Evolutionary conservation across 1,140 invertebrate species (phyloP), one percentile per base, ranked within the genome.

Genomic region (Achroia grisella): DNA sequence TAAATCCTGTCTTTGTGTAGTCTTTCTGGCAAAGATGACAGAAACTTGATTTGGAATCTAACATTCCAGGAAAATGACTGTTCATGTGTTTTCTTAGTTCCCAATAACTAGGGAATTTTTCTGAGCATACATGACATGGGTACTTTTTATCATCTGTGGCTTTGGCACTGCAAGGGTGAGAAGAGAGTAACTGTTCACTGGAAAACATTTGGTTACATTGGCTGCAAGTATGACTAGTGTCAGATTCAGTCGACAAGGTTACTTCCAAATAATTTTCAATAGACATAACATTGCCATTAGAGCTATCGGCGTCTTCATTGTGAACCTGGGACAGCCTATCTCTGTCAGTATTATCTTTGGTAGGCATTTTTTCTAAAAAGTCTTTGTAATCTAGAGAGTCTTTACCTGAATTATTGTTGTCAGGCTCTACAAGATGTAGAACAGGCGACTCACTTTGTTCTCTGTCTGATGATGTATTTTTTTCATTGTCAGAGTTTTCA

Each of bases 221-320:
- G 54, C 65, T 75, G 62, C 83, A 86, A 44, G 57, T 69, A 69
- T 86, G 79, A 75, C 82, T 82, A 73, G 77, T 70, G 65, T 87
- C 86, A 48, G 82, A 81, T 57, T 86, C 86, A 32, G 86, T 87
- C 30, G 82, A 87, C 40, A 87, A 54, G 17, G 86, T 87, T 28
- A 87, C 86, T 56, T 87, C 86, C 51, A 87, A 67, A 63, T 87
- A 87, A 56, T 87, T 86, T 73, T 86, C 86, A 52, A 87, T 86
- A 11, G 84, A 86, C 71, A 87, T 76, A 17, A 75, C 76, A 80
- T 84, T 86, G 28, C 81, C 81, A 56, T 74, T 82, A 15, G 80
- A 86, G 58, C 73, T 84, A 54, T 86, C 84, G 4, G 70, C 63
- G 57, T 87, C 86, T 33, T 85, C 82, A 14, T 63, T 70, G 27